Evolutionary conservation across 2,113 vertebrate genomes (phyloP).

Genomic region (Paratilapia polleni): DNA sequence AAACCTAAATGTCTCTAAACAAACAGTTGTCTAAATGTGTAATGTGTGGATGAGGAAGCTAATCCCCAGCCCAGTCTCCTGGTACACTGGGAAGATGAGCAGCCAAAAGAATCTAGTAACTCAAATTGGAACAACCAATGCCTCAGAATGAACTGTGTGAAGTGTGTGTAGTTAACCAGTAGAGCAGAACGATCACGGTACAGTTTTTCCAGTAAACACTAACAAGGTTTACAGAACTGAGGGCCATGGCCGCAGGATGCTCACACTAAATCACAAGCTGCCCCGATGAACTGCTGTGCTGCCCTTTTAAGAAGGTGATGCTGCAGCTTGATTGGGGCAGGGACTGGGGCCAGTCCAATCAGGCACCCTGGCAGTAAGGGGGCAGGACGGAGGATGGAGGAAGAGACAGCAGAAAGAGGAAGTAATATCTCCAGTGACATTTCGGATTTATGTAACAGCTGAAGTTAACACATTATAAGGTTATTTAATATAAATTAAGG

Average conservation of each 20-base stretch:
- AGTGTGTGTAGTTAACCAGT: neutral
- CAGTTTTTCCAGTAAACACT: neutral
- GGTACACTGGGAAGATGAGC: neutral
- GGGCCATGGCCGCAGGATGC: neutral
- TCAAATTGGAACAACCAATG: neutral
- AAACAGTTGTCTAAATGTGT: neutral
- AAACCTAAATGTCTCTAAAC: neutral
- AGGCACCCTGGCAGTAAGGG: neutral
- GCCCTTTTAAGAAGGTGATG: neutral
- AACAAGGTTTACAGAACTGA: neutral
- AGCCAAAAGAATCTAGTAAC: neutral
- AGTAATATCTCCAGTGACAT: neutral
- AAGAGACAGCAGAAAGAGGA: neutral
- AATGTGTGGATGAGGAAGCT: neutral
- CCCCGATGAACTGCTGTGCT: neutral
- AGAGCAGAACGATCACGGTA: neutral
- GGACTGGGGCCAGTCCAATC: neutral
- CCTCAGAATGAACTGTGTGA: neutral
- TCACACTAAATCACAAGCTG: neutral
- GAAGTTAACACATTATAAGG: neutral
- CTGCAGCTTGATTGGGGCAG: neutral
- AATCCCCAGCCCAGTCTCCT: neutral
- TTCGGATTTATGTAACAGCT: neutral
- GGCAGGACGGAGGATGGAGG: no score
- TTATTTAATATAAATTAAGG: no score